Evolutionary conservation across 2,797 vertebrate species (phyloP).

Genomic region (Sebastes oblongus): DNA sequence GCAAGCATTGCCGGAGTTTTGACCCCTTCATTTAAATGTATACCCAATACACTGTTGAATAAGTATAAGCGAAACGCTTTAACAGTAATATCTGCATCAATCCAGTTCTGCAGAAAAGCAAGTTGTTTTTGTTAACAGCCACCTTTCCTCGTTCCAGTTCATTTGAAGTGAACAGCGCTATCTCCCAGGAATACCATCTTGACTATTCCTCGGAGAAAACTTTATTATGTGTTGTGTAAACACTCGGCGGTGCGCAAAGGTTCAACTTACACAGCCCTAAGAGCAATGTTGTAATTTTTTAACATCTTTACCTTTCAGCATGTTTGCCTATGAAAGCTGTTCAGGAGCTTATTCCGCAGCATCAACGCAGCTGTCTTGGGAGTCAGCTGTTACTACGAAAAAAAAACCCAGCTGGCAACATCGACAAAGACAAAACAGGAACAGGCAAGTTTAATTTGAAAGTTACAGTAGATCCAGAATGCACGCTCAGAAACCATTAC

Average conservation of each 20-base stretch:
- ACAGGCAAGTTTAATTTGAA: slow-evolving; percentile 24
- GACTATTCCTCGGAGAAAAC: slow-evolving; percentile 42
- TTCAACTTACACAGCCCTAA: slow-evolving; percentile 26
- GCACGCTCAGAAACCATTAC: not conserved
- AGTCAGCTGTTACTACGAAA: slow-evolving; percentile 51
- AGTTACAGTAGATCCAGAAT: slow-evolving; percentile 1
- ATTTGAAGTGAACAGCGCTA: slow-evolving; percentile 11
- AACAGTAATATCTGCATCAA: not conserved
- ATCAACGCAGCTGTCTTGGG: slow-evolving; percentile 50
- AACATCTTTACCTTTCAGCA: slow-evolving; percentile 48
- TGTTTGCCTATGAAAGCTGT: slow-evolving; percentile 52
- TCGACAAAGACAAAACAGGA: slow-evolving; percentile 36
- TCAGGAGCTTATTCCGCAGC: slow-evolving; percentile 38
- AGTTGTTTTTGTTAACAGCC: slow-evolving; percentile 17
- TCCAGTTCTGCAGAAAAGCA: not conserved
- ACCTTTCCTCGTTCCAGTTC: not conserved
- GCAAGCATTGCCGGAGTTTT: not conserved
- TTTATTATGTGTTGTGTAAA: slow-evolving; percentile 23
- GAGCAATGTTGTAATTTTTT: slow-evolving; percentile 46
- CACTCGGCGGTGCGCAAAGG: not conserved
- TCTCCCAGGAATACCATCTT: slow-evolving; percentile 35
- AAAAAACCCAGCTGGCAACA: slow-evolving; percentile 32
- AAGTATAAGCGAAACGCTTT: not conserved
- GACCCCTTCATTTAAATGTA: not conserved
- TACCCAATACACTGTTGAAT: not conserved